A percentile compares a stretch with the other conserved stretches of the same genome.
phyloP scores from a whole-genome alignment of 2,797 vertebrate species.

The Gastrophryne carolinensis region DNA sequence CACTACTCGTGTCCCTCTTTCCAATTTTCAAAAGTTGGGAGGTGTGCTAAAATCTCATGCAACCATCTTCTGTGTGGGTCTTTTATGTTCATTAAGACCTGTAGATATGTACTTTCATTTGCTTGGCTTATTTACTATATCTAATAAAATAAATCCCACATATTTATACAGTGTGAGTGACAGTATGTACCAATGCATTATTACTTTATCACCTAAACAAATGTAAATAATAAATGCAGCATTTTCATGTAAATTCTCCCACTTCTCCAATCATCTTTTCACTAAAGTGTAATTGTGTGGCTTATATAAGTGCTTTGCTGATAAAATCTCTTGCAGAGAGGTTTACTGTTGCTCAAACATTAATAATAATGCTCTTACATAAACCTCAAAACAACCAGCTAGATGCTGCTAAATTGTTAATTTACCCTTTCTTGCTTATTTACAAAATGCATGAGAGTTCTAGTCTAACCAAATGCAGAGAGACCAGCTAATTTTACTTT shows the following conservation, averaged over 20 bases:
- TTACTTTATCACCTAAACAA: neutral
- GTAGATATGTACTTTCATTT: too few relatives aligned
- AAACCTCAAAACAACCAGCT: conserved; percentile 11
- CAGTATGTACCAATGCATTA: neutral
- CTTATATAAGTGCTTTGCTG: neutral
- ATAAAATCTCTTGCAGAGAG: neutral
- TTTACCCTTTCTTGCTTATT: neutral
- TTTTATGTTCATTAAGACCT: too few relatives aligned
- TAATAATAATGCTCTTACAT: conserved; percentile 5
- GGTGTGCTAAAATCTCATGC: too few relatives aligned
- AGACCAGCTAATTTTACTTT: neutral
- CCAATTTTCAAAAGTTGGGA: too few relatives aligned
- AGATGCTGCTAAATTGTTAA: conserved; percentile 19
- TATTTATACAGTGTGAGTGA: too few relatives aligned
- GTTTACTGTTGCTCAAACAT: conserved; percentile 14
- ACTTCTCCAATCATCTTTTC: conserved; percentile 6
- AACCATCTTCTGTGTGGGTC: too few relatives aligned
- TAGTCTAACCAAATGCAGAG: neutral
- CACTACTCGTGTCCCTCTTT: too few relatives aligned
- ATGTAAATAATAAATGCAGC: conserved; percentile 2
- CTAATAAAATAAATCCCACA: too few relatives aligned
- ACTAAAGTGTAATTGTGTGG: neutral
- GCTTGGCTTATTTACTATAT: too few relatives aligned
- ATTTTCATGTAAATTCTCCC: neutral
- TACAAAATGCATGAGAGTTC: conserved; percentile 8